Evolutionary conservation across 1,140 invertebrate genomes (phyloP).

Genomic region (Drosophila parabipectinata): DNA sequence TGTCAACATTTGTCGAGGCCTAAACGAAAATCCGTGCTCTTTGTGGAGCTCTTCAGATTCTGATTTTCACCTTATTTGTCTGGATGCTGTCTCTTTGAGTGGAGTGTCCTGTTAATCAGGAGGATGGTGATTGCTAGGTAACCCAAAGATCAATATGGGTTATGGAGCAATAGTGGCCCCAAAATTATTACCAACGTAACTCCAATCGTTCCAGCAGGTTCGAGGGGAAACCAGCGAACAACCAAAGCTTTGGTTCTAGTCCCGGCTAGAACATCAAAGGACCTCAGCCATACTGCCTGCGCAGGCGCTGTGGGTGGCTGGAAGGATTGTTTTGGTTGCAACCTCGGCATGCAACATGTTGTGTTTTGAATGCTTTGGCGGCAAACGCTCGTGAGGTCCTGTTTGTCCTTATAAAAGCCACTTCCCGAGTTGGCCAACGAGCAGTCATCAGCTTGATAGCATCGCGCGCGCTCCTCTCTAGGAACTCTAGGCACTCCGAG

Average conservation of each 20-base stretch:
- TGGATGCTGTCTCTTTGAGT: background rate
- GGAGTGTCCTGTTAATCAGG: background rate
- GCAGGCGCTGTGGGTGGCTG: conserved; percentile 33
- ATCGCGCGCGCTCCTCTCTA: conserved; percentile 52
- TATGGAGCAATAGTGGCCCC: background rate
- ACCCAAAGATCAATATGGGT: conserved; percentile 3
- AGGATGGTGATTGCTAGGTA: conserved; percentile 5
- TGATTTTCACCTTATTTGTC: conserved; percentile 7
- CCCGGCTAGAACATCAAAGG: conserved; percentile 19
- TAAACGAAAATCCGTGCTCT: conserved; percentile 35
- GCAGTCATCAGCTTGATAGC: conserved; percentile 53
- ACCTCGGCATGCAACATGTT: conserved; percentile 64
- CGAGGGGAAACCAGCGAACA: background rate
- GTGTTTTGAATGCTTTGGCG: conserved; percentile 74
- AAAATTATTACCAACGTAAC: conserved; percentile 47
- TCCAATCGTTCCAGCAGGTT: conserved; percentile 39
- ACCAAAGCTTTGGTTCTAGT: conserved; percentile 55
- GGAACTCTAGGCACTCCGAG: background rate
- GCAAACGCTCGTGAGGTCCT: conserved; percentile 28
- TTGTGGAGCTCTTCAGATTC: conserved; percentile 7
- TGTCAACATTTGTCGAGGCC: conserved; percentile 58
- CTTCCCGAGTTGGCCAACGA: conserved; percentile 5
- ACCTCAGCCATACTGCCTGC: background rate
- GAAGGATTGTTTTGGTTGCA: conserved; percentile 68
- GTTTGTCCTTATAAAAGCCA: conserved; percentile 64